A percentile compares a stretch with the other conserved stretches of the same genome.
Conservation (phyloP, 2,113 vertebrate genomes). For the Stictonetta naevosa region DNA sequence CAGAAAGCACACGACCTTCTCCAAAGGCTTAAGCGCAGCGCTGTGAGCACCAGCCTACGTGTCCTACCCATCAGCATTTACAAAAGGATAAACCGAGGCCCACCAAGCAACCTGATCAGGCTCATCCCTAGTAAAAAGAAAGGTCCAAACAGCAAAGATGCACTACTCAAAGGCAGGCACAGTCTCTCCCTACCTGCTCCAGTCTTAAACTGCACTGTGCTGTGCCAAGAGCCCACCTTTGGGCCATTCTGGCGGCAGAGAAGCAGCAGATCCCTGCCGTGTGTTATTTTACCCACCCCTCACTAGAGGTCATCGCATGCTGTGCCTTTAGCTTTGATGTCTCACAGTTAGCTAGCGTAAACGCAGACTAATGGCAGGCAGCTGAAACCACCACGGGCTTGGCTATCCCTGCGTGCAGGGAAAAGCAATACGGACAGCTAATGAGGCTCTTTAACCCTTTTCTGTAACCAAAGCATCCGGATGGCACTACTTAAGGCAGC, state of each 20-base stretch:
- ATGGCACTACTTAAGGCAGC: accelerated
- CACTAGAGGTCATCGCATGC: conserved; percentile 54
- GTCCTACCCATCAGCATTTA: neutral
- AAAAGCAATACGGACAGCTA: accelerated
- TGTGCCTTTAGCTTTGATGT: neutral
- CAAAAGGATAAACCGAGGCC: neutral
- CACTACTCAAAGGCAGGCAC: neutral
- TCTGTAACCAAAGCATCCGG: neutral
- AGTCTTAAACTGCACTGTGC: neutral
- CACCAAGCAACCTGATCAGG: neutral
- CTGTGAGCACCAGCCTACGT: neutral
- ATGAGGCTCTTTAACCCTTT: neutral
- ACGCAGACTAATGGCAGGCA: accelerated
- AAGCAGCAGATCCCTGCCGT: neutral
- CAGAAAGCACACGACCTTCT: neutral
- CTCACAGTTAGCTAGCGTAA: neutral
- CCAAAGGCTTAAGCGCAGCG: neutral
- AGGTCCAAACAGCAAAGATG: neutral
- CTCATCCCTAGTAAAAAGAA: neutral
- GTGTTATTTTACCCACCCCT: neutral
- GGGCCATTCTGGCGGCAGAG: neutral
- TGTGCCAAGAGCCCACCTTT: neutral
- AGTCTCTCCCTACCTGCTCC: neutral
- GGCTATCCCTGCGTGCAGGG: accelerated
- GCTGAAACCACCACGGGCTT: neutral